phyloP scores from a whole-genome alignment of 2,113 vertebrate genomes.

The Peromyscus maniculatus region DNA sequence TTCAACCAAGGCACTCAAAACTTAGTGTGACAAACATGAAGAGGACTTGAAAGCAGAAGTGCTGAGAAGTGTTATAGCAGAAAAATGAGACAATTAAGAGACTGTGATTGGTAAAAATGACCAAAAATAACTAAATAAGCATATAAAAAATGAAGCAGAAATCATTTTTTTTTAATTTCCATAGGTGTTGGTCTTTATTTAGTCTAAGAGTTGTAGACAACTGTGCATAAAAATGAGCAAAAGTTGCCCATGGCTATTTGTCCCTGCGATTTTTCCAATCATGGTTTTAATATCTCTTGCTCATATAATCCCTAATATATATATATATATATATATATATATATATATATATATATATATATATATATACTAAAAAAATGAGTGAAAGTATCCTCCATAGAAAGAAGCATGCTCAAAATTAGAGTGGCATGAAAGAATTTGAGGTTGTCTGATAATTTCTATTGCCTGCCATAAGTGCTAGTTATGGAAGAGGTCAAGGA shows the following conservation, averaged over 20 bases:
- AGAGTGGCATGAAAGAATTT: neutral
- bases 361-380: neutral
- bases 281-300: too few species aligned
- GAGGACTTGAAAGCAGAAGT: too few species aligned
- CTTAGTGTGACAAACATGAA: neutral
- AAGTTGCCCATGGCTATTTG: too few species aligned
- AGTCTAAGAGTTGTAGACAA: neutral
- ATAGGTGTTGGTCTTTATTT: neutral
- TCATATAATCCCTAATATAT: too few species aligned
- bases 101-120: neutral
- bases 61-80: neutral
- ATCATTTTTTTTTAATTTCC: neutral
- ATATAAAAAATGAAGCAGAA: neutral
- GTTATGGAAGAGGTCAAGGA: fast-evolving
- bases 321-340: too few species aligned
- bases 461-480: neutral
- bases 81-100: neutral
- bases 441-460: neutral
- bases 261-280: too few species aligned
- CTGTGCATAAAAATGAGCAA: neutral
- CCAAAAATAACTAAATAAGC: neutral
- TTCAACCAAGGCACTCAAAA: neutral
- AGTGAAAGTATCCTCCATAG: neutral
- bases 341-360: too few species aligned
- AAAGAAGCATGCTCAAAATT: neutral